Evolutionary conservation across 1,140 invertebrate species (phyloP).

Genomic region (Solen grandis): DNA sequence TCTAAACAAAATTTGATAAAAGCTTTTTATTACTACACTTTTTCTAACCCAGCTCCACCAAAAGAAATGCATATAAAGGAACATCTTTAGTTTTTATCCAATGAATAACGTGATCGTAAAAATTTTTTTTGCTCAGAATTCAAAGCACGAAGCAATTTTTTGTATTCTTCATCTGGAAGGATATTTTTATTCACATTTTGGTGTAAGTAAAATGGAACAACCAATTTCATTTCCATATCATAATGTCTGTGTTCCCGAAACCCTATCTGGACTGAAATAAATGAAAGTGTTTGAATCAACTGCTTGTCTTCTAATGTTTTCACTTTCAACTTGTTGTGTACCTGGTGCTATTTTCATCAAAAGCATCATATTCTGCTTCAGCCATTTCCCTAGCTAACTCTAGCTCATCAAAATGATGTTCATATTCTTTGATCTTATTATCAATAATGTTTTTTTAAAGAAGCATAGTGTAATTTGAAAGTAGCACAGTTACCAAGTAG

Average conservation of each 20-base stretch:
- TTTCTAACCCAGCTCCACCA: too few species aligned
- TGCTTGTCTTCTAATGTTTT: constrained; percentile 8
- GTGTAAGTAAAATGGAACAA: too few species aligned
- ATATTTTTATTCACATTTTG: too few species aligned
- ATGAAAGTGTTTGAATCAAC: too few species aligned
- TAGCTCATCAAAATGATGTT: constrained; percentile 20
- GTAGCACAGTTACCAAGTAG: constrained; percentile 14
- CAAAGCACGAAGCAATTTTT: neutral
- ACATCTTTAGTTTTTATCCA: too few species aligned
- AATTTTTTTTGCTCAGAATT: constrained; percentile 3
- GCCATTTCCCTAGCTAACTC: constrained; percentile 29
- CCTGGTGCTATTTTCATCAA: constrained; percentile 26
- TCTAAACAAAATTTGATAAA: too few species aligned
- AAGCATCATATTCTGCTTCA: too few species aligned
- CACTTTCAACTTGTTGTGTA: constrained; percentile 29
- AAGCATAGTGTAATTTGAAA: constrained; percentile 28
- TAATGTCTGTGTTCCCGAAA: constrained; percentile 34
- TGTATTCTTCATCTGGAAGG: constrained; percentile 16
- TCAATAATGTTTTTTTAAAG: neutral
- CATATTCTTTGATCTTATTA: constrained; percentile 11
- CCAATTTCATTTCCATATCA: constrained; percentile 42
- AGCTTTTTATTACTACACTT: constrained; percentile 49
- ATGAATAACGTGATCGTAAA: too few species aligned
- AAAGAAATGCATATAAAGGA: too few species aligned
- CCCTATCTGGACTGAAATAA: constrained; percentile 32